These are phyloP conservation scores for Rotaria macrura DNA, from an alignment of 2,888 invertebrate genomes.

Conservation along the genomic window DNA sequence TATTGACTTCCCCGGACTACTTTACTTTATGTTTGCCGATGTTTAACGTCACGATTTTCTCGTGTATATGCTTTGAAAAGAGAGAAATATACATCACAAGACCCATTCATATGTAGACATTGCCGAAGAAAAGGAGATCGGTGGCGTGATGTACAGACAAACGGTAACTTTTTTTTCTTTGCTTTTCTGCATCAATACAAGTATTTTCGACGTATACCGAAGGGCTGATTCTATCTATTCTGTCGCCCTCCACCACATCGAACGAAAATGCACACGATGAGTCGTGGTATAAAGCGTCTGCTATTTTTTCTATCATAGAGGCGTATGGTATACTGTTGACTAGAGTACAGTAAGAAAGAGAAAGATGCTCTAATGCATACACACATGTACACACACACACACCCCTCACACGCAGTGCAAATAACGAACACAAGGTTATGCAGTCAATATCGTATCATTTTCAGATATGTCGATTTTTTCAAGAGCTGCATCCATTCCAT, in stretches of 20 bases:
- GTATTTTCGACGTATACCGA: neutral
- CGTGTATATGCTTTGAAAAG: neutral
- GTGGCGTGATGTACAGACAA: neutral
- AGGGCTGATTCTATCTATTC: neutral
- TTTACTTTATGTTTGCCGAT: no score
- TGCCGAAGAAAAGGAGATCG: neutral
- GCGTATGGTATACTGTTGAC: neutral
- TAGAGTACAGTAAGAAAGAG: neutral
- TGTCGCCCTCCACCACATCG: neutral
- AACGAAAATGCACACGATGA: neutral
- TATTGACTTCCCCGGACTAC: no score
- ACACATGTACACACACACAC: neutral
- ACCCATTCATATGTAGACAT: neutral
- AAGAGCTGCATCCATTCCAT: neutral
- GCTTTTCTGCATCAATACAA: neutral
- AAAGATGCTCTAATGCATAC: no score
- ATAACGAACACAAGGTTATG: neutral
- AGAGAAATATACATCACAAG: neutral
- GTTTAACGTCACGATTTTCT: no score
- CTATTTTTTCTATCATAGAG: neutral
- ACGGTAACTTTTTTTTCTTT: neutral
- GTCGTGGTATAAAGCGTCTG: neutral
- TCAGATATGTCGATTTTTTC: neutral
- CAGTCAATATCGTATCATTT: neutral
- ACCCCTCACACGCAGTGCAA: neutral